phyloP scores from a whole-genome alignment of 2,888 invertebrate genomes.

The Pardosa pseudoannulata region DNA sequence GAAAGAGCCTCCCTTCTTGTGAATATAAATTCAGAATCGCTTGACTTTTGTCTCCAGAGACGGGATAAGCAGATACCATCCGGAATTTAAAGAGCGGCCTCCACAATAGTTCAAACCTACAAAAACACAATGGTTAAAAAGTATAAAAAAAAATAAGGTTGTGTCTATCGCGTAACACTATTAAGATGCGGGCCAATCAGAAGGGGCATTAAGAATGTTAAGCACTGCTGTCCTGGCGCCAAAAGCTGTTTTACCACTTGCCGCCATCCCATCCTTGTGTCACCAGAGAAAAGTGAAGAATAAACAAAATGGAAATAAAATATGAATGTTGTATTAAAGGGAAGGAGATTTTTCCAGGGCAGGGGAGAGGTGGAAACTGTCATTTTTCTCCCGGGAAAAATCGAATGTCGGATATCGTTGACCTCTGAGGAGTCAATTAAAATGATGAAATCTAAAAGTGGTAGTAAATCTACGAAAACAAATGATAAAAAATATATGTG shows the following conservation, averaged over 20 bases:
- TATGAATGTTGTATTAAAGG: slow-evolving; percentile 41
- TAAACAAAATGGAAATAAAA: slow-evolving; percentile 30
- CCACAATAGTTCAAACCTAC: not conserved
- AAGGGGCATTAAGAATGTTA: slow-evolving; percentile 60
- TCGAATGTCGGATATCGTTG: slow-evolving; percentile 22
- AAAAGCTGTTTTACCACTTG: slow-evolving; percentile 30
- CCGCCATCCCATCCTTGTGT: slow-evolving; percentile 16
- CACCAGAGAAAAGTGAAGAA: slow-evolving; percentile 15
- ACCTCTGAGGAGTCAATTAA: slow-evolving; percentile 32
- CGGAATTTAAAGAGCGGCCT: no score
- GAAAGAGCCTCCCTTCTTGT: no score
- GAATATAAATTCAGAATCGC: no score
- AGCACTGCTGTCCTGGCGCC: slow-evolving; percentile 38
- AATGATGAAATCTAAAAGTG: no score
- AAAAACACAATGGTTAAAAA: not conserved
- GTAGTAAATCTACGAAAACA: no score
- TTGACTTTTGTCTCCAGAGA: no score
- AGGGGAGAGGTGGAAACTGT: not conserved
- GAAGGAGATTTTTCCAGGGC: no score
- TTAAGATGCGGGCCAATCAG: not conserved
- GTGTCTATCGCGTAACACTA: not conserved
- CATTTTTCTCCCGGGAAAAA: not conserved
- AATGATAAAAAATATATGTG: no score
- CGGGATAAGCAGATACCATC: no score
- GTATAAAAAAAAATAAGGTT: not conserved